These are phyloP conservation scores for Darevskia nairensis DNA, from an alignment of 2,797 vertebrate species.

Conservation along the genomic window DNA sequence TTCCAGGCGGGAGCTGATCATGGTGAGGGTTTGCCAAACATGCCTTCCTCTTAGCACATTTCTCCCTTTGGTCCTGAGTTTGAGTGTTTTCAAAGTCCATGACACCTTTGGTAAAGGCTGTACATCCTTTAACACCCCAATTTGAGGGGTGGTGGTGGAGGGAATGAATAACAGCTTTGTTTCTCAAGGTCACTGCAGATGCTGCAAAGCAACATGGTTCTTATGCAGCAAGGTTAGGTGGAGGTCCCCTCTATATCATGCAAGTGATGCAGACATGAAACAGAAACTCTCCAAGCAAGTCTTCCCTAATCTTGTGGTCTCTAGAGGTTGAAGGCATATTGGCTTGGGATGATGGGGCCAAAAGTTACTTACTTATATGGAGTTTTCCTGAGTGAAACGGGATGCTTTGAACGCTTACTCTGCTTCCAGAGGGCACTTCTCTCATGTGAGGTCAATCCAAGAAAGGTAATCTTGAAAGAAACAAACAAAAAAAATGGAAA, in stretches of 20 bases:
- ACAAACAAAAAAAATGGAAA: conserved; percentile 11
- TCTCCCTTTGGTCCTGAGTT: too few species aligned
- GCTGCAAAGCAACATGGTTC: background rate
- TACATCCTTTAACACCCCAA: background rate
- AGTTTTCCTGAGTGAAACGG: conserved; percentile 87
- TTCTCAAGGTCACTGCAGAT: background rate
- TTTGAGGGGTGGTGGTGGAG: background rate
- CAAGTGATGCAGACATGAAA: background rate
- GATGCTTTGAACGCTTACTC: conserved; percentile 82
- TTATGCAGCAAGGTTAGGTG: background rate
- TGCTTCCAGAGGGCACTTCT: conserved; percentile 81
- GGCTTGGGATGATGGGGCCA: too few species aligned
- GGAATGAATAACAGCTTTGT: background rate
- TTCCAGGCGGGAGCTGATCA: too few species aligned
- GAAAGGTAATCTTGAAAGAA: conserved; percentile 83
- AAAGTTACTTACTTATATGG: conserved; percentile 90
- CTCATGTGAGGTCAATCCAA: conserved; percentile 92
- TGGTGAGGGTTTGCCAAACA: too few species aligned
- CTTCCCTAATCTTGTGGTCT: too few species aligned
- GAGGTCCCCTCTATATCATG: background rate
- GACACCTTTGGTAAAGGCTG: too few species aligned
- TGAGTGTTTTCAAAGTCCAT: too few species aligned
- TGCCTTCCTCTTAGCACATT: too few species aligned
- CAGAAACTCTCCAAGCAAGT: background rate
- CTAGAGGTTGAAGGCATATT: too few species aligned